These are phyloP conservation scores for Triplophysa bombifrons DNA, from an alignment of 2,797 vertebrate species.

Conservation along the genomic window DNA sequence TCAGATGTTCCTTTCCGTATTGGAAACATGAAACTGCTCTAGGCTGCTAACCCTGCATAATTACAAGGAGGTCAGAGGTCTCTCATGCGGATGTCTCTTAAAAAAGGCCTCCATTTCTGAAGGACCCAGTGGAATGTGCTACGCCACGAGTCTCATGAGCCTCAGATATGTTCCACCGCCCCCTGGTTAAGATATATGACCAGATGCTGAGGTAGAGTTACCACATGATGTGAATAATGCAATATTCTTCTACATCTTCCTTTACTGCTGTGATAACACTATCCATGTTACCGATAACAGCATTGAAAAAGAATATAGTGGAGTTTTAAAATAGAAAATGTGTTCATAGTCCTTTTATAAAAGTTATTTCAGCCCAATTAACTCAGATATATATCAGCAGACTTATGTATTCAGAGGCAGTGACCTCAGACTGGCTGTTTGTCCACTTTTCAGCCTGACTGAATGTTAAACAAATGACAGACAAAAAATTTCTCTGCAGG, in stretches of 20 bases:
- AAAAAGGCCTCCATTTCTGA: not conserved
- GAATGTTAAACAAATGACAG: constrained; percentile 48
- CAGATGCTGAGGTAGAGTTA: constrained; percentile 43
- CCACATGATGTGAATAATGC: constrained; percentile 53
- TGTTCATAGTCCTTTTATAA: constrained; percentile 4
- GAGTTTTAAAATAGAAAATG: not conserved
- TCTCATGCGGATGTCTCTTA: constrained; percentile 1
- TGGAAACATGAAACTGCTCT: constrained; percentile 37
- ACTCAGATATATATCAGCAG: not conserved
- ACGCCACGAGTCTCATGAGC: constrained; percentile 17
- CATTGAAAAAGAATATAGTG: not conserved
- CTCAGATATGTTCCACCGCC: constrained; percentile 20
- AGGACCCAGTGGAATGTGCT: constrained; percentile 25
- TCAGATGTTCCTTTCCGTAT: not conserved
- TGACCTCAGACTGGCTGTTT: constrained; percentile 29
- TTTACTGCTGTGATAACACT: constrained; percentile 12
- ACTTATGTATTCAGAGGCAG: not conserved
- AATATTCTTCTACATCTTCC: constrained; percentile 20
- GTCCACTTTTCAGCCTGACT: constrained; percentile 38
- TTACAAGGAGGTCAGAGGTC: constrained; percentile 33
- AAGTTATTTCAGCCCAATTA: constrained; percentile 42
- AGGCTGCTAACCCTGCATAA: constrained; percentile 14
- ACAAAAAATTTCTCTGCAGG: constrained; percentile 1
- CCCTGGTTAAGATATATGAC: constrained; percentile 26
- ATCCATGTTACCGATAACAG: not conserved